Percentiles rank a stretch among this genome's conserved stretches.
phyloP scores from a whole-genome alignment of 2,113 vertebrate species.

The Xenus cinereus region DNA sequence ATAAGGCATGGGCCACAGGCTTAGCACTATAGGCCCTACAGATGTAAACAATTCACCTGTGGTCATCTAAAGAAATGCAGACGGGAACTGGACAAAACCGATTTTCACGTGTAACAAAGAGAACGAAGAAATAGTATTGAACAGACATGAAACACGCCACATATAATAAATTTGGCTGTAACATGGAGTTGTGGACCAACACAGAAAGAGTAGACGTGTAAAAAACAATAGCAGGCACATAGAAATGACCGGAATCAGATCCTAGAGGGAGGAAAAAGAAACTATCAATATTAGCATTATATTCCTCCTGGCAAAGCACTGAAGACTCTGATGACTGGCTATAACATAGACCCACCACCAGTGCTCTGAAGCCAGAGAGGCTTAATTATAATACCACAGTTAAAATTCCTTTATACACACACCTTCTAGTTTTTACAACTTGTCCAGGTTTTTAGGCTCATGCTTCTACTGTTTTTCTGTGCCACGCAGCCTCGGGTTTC shows the following conservation, averaged over 20 bases:
- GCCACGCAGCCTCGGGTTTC: accelerated
- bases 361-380: not conserved
- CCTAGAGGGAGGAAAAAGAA: not conserved
- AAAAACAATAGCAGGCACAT: not conserved
- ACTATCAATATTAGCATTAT: not conserved
- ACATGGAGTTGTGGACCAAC: not conserved
- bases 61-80: not conserved
- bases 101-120: not conserved
- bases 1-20: not conserved
- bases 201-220: not conserved
- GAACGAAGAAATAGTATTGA: not conserved
- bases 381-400: not conserved
- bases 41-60: not conserved
- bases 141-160: not conserved
- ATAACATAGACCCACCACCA: not conserved
- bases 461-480: not conserved
- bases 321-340: accelerated
- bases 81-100: not conserved
- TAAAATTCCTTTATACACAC: not conserved
- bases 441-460: not conserved
- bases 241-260: not conserved
- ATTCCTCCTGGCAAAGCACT: not conserved
- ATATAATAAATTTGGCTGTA: not conserved
- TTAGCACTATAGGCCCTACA: not conserved
- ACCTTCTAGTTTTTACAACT: not conserved